Conservation (phyloP, 2,888 invertebrate genomes). For the Chrysolina oricalcia region DNA sequence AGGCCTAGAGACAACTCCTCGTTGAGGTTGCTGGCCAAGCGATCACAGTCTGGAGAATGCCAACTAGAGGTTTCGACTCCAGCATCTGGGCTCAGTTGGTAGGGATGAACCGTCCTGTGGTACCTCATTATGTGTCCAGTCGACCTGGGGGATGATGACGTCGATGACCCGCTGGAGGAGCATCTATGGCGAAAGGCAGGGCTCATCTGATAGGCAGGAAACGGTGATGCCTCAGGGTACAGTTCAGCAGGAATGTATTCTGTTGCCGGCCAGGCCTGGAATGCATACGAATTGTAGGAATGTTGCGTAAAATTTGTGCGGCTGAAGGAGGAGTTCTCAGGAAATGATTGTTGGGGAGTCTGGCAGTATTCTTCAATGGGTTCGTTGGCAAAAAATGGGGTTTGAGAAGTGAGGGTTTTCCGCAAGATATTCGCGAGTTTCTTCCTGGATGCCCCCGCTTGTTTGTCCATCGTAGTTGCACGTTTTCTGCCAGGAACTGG, state of each 20-base stretch:
- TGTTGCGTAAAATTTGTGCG: too few relatives aligned
- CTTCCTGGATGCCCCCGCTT: not conserved
- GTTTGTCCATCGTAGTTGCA: constrained; percentile 2
- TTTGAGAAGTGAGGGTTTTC: not conserved
- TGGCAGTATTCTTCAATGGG: not conserved
- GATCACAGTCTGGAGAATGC: too few relatives aligned
- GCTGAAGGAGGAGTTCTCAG: not conserved
- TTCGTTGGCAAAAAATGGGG: not conserved
- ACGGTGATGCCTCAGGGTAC: not conserved
- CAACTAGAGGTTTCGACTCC: not conserved
- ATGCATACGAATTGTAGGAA: not conserved
- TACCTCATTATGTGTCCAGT: not conserved
- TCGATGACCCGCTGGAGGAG: constrained; percentile 11
- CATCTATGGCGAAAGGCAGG: constrained; percentile 8
- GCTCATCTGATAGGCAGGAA: constrained; percentile 16
- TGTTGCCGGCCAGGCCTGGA: not conserved
- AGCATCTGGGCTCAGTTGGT: not conserved
- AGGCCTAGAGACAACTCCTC: too few relatives aligned
- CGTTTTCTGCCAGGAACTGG: constrained; percentile 12
- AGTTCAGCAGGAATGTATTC: not conserved
- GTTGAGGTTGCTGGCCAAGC: too few relatives aligned
- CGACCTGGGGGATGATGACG: not conserved
- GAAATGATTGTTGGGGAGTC: not conserved
- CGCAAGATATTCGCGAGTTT: not conserved
- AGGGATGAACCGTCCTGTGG: not conserved